Base-by-base conservation (phyloP, 2,113 vertebrate genomes). In the Semnopithecus entellus region DNA sequence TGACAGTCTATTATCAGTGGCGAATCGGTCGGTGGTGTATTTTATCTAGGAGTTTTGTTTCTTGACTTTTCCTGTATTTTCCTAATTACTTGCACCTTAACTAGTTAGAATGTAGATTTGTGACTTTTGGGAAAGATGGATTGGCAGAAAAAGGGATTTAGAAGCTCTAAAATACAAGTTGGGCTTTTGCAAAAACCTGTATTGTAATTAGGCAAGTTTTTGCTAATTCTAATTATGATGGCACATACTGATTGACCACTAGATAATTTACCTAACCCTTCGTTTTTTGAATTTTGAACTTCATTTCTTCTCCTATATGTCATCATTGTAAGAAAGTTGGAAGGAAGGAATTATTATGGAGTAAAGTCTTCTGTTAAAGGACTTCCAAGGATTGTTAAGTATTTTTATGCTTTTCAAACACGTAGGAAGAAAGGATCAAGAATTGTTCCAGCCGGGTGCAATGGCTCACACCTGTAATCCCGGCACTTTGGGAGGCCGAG, bases 351-450 rank as follows among this genome's bases (percentile, higher is more conserved):
- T 84, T 66, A 0, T 57, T 88, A 40, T 52, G 6, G 38, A 59
- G 30, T 40, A 55, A 57, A 81, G 52, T 91, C 38, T 81, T 90
- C 4, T 38, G 16, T 55, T 76, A 61, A 48, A 27, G 70, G 75
- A n/a, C 70, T 89, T 80, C 43, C 40, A 30, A 6, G 3, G 8
- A n/a, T 45, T 88, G 85, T 66, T 38, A 50, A 76, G 38, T 76
- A 35, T 76, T 78, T 93, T 59, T n/a, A 43, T 86, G 75, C 35
- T 94, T 66, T 94, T 16, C 59, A 57, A 17, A 70, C 27, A 59
- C 1, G 4, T 11, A 25, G 75, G 38, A 83, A 73, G 84, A 68
- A 78, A 83, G 52, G 45, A 35, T 78, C 6, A 61, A 80, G 80
- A 52, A 27, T 59, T 72, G 25, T 45, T 12, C 3, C 9, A 14